Conservation (phyloP, 2,113 vertebrate species). For the Podarcis muralis region DNA sequence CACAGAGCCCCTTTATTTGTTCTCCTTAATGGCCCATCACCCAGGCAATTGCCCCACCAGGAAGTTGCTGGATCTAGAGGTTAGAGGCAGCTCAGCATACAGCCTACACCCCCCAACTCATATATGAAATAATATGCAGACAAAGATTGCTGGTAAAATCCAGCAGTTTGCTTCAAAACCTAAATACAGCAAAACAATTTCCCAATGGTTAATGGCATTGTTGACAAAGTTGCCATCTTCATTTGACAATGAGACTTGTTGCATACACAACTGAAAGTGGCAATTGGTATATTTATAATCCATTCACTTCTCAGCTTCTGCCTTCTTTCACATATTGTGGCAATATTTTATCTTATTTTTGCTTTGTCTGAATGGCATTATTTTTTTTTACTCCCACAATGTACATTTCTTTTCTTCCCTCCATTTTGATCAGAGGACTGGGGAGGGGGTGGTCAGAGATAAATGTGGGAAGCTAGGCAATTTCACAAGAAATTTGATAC, state of each 20-base stretch:
- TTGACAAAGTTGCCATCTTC: constrained; percentile 34
- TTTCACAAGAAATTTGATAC: constrained; percentile 71
- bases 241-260: constrained; percentile 33
- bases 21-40: too few relatives aligned
- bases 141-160: neutral
- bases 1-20: too few relatives aligned
- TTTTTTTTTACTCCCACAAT: constrained; percentile 51
- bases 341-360: constrained; percentile 62
- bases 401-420: constrained; percentile 63
- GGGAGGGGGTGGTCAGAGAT: constrained; percentile 51
- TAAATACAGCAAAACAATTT: neutral
- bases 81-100: too few relatives aligned
- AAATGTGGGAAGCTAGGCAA: constrained; percentile 61
- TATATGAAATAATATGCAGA: neutral
- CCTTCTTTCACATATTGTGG: constrained; percentile 54
- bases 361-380: constrained; percentile 53
- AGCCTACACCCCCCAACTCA: too few relatives aligned
- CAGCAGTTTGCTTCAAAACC: neutral
- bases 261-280: constrained; percentile 47
- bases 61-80: too few relatives aligned
- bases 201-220: neutral
- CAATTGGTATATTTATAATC: constrained; percentile 57
- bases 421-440: constrained; percentile 60
- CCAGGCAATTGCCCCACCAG: too few relatives aligned
- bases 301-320: constrained; percentile 44